phyloP scores from a whole-genome alignment of 2,113 vertebrate genomes.

The Microcebus murinus region DNA sequence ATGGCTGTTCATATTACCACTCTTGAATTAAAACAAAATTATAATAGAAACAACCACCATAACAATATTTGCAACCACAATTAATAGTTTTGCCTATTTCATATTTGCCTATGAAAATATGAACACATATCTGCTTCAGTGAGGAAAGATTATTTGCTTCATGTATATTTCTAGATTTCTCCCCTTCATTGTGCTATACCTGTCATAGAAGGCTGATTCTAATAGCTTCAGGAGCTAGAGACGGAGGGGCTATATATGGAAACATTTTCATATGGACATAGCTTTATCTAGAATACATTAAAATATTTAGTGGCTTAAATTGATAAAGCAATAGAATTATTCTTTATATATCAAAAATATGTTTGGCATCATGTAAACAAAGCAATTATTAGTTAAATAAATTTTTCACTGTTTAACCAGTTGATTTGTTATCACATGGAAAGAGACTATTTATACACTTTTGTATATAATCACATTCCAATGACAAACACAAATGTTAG shows the following conservation, averaged over 20 bases:
- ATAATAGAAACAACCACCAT: background rate
- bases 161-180: background rate
- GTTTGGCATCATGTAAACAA: background rate
- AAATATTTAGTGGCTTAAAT: background rate
- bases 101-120: background rate
- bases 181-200: background rate
- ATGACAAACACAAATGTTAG: background rate
- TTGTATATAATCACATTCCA: background rate
- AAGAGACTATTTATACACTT: background rate
- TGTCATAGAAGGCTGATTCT: background rate
- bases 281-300: background rate
- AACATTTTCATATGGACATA: background rate
- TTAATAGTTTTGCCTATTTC: background rate
- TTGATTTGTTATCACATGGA: background rate
- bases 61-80: background rate
- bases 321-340: background rate
- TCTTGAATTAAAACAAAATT: conserved; percentile 28
- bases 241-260: background rate
- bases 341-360: background rate
- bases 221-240: background rate
- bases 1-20: background rate
- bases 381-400: background rate
- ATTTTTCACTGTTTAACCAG: background rate
- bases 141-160: background rate
- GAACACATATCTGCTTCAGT: background rate